Evolutionary conservation across 2,888 invertebrate species (phyloP).

Genomic region (Ochropleura leucogaster): DNA sequence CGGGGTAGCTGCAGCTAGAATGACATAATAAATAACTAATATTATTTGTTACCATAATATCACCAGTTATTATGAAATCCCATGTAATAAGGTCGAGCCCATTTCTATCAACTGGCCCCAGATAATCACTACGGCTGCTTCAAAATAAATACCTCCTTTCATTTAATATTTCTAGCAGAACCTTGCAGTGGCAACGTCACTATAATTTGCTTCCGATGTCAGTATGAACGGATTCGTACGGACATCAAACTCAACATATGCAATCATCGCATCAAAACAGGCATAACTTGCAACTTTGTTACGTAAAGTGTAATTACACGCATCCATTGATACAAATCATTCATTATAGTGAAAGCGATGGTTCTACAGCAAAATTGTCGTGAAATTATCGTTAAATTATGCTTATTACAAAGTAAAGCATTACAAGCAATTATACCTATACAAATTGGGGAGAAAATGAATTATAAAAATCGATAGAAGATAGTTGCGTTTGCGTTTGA

Average conservation of each 20-base stretch:
- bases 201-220: constrained; percentile 5
- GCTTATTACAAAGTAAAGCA: not conserved
- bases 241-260: constrained; percentile 20
- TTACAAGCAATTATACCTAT: not conserved
- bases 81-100: no score
- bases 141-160: not conserved
- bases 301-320: constrained; percentile 47
- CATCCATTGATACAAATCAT: constrained; percentile 45
- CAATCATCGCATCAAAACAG: constrained; percentile 31
- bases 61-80: not conserved
- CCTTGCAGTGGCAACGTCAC: not conserved
- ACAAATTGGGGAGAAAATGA: constrained; percentile 1
- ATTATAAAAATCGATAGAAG: not conserved
- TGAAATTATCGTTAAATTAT: constrained; percentile 24
- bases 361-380: constrained; percentile 29
- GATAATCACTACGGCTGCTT: not conserved
- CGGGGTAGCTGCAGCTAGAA: no score
- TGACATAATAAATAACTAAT: no score
- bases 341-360: constrained; percentile 54
- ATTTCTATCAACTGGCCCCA: not conserved
- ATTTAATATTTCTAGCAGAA: constrained; percentile 15
- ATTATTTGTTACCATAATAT: not conserved
- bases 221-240: constrained; percentile 1
- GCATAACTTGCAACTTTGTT: constrained; percentile 40
- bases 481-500: not conserved